A percentile compares a stretch with the other conserved stretches of the same genome.
Evolutionary conservation across 2,888 invertebrate species (phyloP).

Genomic region (Gasteruption jaculator): DNA sequence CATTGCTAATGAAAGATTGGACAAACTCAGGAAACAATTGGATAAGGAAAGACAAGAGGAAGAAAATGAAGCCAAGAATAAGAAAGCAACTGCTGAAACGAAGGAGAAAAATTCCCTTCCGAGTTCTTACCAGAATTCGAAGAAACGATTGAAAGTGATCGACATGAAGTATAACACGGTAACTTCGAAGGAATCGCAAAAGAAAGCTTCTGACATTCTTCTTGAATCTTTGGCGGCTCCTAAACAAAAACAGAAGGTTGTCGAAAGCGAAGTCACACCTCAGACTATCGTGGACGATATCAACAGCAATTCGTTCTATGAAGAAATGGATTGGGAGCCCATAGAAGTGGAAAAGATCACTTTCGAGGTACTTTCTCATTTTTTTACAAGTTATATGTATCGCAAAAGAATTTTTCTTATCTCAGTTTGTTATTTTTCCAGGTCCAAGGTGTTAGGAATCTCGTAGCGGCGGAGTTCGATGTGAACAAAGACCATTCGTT

Average conservation of each 20-base stretch:
- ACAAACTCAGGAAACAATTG: constrained; percentile 18
- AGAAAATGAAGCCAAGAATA: background rate
- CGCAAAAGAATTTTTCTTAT: constrained; percentile 5
- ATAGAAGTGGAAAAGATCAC: constrained; percentile 44
- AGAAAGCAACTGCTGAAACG: background rate
- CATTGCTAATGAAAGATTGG: constrained; percentile 19
- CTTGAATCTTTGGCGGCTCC: too few relatives aligned
- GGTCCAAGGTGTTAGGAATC: constrained; percentile 40
- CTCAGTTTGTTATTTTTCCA: constrained; percentile 16
- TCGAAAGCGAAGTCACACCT: constrained; percentile 2
- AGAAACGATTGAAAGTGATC: constrained; percentile 7
- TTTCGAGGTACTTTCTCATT: constrained; percentile 30
- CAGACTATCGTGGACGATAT: constrained; percentile 5
- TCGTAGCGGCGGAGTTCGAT: too few relatives aligned
- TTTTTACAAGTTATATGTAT: constrained; percentile 3
- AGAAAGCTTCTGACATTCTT: background rate
- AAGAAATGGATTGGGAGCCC: constrained; percentile 50
- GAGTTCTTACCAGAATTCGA: constrained; percentile 3
- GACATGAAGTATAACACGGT: constrained; percentile 6
- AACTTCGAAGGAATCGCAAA: constrained; percentile 7
- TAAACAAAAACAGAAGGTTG: too few relatives aligned
- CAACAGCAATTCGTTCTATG: constrained; percentile 26
- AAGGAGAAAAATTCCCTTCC: too few relatives aligned
- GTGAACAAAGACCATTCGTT: too few relatives aligned
- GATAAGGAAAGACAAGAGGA: constrained; percentile 6